Conservation (phyloP, 2,888 invertebrate species). For the Syrista parreyssii region DNA sequence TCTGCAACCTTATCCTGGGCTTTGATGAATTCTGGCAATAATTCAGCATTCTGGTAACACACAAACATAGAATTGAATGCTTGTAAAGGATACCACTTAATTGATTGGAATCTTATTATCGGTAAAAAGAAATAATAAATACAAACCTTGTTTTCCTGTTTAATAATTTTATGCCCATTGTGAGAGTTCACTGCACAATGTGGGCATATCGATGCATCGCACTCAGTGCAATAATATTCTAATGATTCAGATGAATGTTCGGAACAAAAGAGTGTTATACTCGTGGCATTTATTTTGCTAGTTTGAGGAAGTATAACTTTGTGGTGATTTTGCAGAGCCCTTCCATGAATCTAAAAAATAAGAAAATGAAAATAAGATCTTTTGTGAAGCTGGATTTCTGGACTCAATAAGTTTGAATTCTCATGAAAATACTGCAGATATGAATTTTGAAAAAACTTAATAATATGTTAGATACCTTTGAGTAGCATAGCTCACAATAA, state of each 20-base stretch:
- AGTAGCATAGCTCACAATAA: conserved; percentile 51
- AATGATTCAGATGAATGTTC: conserved; percentile 50
- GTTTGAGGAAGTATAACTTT: conserved; percentile 25
- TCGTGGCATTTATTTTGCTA: background rate
- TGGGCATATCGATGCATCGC: conserved; percentile 62
- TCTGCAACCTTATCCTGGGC: conserved; percentile 43
- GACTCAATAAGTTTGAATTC: background rate
- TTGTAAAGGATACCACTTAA: background rate
- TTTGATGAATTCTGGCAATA: conserved; percentile 41
- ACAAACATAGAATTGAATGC: conserved; percentile 13
- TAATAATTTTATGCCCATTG: conserved; percentile 52
- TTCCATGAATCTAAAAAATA: conserved; percentile 54
- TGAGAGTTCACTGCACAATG: conserved; percentile 64
- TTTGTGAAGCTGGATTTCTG: background rate
- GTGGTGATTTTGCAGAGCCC: conserved; percentile 55
- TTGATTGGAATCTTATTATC: background rate
- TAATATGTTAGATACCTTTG: conserved; percentile 45
- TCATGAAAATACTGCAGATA: background rate
- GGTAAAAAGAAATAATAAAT: background rate
- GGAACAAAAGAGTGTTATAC: conserved; percentile 43
- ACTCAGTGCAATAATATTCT: conserved; percentile 64
- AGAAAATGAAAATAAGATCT: background rate
- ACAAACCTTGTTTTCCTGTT: conserved; percentile 60
- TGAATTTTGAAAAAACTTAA: background rate
- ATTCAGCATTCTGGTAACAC: conserved; percentile 52